Conservation (phyloP, 2,113 vertebrate genomes). For the Proteles cristata region DNA sequence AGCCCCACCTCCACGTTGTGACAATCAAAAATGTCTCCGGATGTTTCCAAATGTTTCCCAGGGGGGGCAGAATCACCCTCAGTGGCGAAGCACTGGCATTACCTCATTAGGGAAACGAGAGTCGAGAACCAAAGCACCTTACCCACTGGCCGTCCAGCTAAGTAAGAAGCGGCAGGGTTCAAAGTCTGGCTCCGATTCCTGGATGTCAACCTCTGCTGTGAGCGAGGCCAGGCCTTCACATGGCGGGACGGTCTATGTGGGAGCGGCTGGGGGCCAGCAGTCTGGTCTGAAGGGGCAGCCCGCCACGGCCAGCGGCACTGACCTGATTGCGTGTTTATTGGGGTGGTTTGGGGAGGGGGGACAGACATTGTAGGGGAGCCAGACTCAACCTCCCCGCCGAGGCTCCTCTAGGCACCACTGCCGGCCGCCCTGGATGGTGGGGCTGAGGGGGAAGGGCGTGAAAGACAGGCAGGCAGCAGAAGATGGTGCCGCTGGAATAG, state of each 20-base stretch:
- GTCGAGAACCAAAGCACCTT: neutral
- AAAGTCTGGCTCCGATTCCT: neutral
- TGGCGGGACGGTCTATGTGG: neutral
- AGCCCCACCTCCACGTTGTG: neutral
- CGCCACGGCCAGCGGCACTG: neutral
- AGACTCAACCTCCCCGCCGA: neutral
- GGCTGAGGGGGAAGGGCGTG: rapidly evolving
- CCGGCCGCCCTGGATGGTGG: rapidly evolving
- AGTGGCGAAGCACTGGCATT: neutral
- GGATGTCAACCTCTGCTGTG: neutral
- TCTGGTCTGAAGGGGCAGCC: neutral
- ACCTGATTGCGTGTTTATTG: rapidly evolving
- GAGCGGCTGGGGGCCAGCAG: rapidly evolving
- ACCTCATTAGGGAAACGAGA: neutral
- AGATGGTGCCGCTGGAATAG: neutral
- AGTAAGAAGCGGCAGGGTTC: neutral
- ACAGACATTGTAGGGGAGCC: neutral
- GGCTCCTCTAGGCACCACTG: neutral
- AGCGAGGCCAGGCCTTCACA: neutral
- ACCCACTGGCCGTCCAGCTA: neutral
- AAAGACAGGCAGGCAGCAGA: neutral
- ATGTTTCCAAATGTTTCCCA: neutral
- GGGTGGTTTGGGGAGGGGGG: neutral
- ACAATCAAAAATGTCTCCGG: neutral
- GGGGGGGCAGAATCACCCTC: neutral